Conservation (phyloP, 2,113 vertebrate genomes). For the Dromaius novaehollandiae region DNA sequence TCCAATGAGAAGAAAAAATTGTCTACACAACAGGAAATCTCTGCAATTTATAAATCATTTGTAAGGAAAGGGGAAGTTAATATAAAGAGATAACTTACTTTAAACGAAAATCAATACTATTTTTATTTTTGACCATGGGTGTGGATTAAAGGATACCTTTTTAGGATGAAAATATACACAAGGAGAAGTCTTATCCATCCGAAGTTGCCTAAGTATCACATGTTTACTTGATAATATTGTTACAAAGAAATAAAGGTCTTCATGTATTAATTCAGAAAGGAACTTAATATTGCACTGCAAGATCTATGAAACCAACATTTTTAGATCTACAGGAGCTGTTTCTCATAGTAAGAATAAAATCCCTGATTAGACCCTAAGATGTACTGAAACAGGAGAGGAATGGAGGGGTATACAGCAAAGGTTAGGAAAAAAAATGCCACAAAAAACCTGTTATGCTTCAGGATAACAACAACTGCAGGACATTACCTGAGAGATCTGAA, state of each 20-base stretch:
- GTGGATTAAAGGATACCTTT: neutral
- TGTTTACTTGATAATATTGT: neutral
- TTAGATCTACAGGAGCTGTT: neutral
- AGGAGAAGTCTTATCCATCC: neutral
- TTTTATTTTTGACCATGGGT: neutral
- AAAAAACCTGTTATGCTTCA: neutral
- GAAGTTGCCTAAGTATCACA: neutral
- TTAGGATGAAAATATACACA: neutral
- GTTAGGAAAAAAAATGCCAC: neutral
- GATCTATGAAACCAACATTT: neutral
- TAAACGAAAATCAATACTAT: neutral
- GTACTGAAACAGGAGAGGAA: neutral
- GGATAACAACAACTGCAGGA: neutral
- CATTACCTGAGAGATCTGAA: neutral
- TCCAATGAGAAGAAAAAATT: neutral
- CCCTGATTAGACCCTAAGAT: neutral
- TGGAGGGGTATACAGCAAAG: neutral
- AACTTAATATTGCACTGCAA: neutral
- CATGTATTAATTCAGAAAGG: neutral
- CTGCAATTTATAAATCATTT: neutral
- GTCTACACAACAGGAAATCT: neutral
- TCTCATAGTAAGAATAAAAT: neutral
- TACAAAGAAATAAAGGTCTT: neutral
- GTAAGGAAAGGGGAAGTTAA: neutral
- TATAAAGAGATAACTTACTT: neutral